A percentile compares a stretch with the other conserved stretches of the same genome.
Evolutionary conservation across 2,797 vertebrate genomes (phyloP).

Genomic region (Mus spretus): DNA sequence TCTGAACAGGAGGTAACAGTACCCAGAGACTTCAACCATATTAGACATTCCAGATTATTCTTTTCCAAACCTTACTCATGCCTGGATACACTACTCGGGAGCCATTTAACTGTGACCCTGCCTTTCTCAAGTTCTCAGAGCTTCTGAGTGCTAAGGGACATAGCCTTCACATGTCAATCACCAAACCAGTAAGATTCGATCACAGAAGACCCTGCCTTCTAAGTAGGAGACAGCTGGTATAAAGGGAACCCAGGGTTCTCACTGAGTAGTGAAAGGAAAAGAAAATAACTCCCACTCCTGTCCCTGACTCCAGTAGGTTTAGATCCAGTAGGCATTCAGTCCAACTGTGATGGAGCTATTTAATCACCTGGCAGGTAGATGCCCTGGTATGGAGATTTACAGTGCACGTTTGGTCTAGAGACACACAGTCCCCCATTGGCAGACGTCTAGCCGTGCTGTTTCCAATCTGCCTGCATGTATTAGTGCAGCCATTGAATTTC

Average conservation of each 20-base stretch:
- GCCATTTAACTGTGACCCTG: background rate
- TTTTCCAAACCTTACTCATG: background rate
- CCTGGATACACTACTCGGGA: background rate
- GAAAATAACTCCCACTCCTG: background rate
- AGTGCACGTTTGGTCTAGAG: background rate
- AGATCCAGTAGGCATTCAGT: background rate
- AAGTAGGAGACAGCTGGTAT: background rate
- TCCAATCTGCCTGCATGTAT: background rate
- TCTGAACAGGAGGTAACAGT: background rate
- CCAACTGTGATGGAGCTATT: background rate
- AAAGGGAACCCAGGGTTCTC: background rate
- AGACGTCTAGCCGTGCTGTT: background rate
- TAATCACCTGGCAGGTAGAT: background rate
- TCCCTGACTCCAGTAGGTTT: background rate
- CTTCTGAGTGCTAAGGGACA: background rate
- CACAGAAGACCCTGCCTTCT: background rate
- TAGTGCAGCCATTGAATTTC: slow-evolving; percentile 44
- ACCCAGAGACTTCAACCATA: background rate
- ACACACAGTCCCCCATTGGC: background rate
- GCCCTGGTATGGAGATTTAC: background rate
- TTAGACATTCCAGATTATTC: background rate
- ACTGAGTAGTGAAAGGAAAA: background rate
- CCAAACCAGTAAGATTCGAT: background rate
- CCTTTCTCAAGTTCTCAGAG: background rate
- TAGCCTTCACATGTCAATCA: background rate